phyloP scores from a whole-genome alignment of 2,113 vertebrate genomes.

The Proterorhinus semilunaris region DNA sequence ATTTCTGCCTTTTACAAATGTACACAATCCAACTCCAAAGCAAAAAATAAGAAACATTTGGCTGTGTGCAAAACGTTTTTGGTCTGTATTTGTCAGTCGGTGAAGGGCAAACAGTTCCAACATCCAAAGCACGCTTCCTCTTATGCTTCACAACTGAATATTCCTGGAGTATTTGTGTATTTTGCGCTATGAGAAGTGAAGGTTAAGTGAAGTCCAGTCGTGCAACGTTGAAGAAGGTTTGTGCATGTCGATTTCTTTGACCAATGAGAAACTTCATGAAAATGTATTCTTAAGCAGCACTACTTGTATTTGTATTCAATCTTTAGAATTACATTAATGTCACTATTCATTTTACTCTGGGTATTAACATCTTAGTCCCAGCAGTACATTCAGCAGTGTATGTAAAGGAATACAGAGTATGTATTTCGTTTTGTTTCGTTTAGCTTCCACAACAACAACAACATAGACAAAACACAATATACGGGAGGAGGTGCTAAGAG shows the following conservation, averaged over 20 bases:
- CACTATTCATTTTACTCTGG: too few relatives aligned
- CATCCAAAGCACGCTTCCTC: neutral
- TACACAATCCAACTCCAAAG: slow-evolving; percentile 4
- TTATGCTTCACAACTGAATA: neutral
- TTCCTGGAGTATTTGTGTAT: neutral
- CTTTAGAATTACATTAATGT: too few relatives aligned
- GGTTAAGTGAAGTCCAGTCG: neutral
- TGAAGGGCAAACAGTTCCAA: neutral
- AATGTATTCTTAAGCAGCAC: neutral
- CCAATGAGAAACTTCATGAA: neutral
- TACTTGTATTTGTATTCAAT: too few relatives aligned
- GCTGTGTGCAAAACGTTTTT: neutral
- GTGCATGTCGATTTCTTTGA: neutral
- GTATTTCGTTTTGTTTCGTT: too few relatives aligned
- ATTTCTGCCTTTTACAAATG: slow-evolving; percentile 27
- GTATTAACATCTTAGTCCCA: too few relatives aligned
- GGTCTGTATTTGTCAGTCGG: neutral
- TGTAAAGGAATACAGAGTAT: too few relatives aligned
- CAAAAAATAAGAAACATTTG: neutral
- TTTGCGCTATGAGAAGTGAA: neutral
- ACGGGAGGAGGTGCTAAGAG: too few relatives aligned
- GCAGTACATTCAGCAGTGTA: too few relatives aligned
- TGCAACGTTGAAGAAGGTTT: neutral
- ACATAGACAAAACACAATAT: too few relatives aligned
- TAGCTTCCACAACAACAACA: too few relatives aligned